Conservation (phyloP, 2,888 invertebrate genomes). For the Ophion ventricosus region DNA sequence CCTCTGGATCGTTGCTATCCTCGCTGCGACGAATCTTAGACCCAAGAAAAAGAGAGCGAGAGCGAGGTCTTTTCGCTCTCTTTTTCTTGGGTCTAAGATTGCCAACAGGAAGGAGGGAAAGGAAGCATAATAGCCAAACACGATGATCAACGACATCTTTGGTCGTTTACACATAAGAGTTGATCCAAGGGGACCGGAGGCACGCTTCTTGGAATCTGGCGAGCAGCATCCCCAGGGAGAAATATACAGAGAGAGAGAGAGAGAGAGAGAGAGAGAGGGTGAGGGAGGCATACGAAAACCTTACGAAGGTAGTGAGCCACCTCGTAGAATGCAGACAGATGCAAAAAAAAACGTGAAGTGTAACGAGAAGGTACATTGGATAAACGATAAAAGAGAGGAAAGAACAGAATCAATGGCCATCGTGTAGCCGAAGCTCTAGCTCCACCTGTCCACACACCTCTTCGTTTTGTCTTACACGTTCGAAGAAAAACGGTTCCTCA, state of each 20-base stretch:
- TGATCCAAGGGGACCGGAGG: conserved; percentile 60
- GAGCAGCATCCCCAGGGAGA: conserved; percentile 66
- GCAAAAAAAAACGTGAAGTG: conserved; percentile 77
- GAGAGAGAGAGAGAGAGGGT: background rate
- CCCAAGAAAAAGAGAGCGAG: conserved; percentile 60
- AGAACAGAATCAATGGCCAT: conserved; percentile 75
- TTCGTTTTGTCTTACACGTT: conserved; percentile 68
- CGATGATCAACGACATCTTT: conserved; percentile 31
- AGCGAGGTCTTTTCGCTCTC: conserved; percentile 27
- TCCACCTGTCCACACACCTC: conserved; percentile 81
- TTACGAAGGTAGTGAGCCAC: conserved; percentile 6
- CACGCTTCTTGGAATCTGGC: conserved; percentile 78
- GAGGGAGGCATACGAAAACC: background rate
- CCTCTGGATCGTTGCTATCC: conserved; percentile 31
- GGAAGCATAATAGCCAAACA: background rate
- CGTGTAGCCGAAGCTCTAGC: conserved; percentile 59
- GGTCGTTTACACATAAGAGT: conserved; percentile 16
- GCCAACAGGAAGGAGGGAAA: too few relatives aligned
- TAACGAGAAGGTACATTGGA: conserved; percentile 39
- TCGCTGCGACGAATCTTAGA: conserved; percentile 50
- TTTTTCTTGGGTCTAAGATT: too few relatives aligned
- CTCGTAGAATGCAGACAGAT: conserved; percentile 76
- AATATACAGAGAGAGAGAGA: background rate
- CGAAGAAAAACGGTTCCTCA: conserved; percentile 57
- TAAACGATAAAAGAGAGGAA: conserved; percentile 46